Evolutionary conservation across 1,140 invertebrate species (phyloP).

Genomic region (Amyelois transitella): DNA sequence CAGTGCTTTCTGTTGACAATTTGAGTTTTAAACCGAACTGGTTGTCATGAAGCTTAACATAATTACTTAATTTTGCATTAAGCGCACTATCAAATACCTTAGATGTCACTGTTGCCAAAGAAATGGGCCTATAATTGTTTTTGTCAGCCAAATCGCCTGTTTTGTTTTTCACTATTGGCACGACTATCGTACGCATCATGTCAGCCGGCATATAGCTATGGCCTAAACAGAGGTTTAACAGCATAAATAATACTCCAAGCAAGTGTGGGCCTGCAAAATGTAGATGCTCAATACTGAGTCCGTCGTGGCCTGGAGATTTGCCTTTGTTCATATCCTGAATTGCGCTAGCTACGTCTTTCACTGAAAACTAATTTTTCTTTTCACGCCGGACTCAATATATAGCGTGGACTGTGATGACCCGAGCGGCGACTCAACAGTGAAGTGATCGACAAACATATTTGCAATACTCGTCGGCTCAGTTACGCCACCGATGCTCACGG

Average conservation of each 20-base stretch:
- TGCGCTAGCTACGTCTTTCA: conserved; percentile 2
- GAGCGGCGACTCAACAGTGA: conserved; percentile 13
- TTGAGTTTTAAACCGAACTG: conserved; percentile 12
- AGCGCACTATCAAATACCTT: conserved; percentile 4
- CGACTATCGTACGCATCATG: conserved; percentile 1
- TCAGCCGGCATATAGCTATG: not conserved
- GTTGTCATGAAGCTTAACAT: conserved; percentile 2
- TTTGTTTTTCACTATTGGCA: conserved; percentile 6
- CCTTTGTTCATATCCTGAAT: conserved; percentile 16
- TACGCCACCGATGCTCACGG: conserved; percentile 5
- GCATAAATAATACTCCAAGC: conserved; percentile 8
- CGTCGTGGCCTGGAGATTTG: conserved; percentile 23
- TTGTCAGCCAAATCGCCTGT: not conserved
- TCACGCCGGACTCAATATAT: not conserved
- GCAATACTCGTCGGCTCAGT: conserved; percentile 10
- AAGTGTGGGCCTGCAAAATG: not conserved
- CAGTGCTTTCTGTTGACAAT: conserved; percentile 9
- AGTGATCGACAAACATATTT: conserved; percentile 16
- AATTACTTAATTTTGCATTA: not conserved
- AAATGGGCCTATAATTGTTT: not conserved
- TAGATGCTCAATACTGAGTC: conserved; percentile 17
- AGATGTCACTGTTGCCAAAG: not conserved
- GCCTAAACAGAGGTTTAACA: conserved; percentile 6
- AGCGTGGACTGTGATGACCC: conserved; percentile 1
- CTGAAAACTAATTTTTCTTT: not conserved